phyloP scores from a whole-genome alignment of 2,797 vertebrate species.

The Holocentrus rufus region DNA sequence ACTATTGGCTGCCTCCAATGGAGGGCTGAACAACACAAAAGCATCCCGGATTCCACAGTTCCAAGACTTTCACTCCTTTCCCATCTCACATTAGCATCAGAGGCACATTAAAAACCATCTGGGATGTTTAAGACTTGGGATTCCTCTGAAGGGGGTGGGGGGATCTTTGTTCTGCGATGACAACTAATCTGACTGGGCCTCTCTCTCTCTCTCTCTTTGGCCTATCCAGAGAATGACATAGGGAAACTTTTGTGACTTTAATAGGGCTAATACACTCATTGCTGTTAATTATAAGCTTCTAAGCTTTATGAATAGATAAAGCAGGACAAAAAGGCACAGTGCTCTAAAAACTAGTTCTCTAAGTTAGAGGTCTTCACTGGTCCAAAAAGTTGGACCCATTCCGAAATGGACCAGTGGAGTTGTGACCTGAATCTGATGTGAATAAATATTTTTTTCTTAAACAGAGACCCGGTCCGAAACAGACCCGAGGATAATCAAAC shows the following conservation, averaged over 20 bases:
- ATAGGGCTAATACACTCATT: conserved; percentile 3
- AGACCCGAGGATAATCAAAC: too few relatives aligned
- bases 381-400: too few relatives aligned
- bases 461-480: too few relatives aligned
- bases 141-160: conserved; percentile 49
- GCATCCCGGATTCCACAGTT: conserved; percentile 56
- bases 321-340: conserved; percentile 2
- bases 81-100: conserved; percentile 66
- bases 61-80: conserved; percentile 59
- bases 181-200: conserved; percentile 52
- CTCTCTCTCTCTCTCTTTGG: conserved; percentile 24
- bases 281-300: conserved; percentile 20
- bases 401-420: too few relatives aligned
- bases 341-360: neutral
- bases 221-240: conserved; percentile 35
- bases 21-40: conserved; percentile 64
- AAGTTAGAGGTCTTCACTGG: neutral
- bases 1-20: conserved; percentile 64
- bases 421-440: too few relatives aligned
- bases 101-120: conserved; percentile 77
- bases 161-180: conserved; percentile 63
- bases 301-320: conserved; percentile 18
- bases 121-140: conserved; percentile 65
- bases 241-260: conserved; percentile 33
- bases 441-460: too few relatives aligned